Base-by-base conservation (phyloP, 2,797 vertebrate species). In the Miichthys miiuy region DNA sequence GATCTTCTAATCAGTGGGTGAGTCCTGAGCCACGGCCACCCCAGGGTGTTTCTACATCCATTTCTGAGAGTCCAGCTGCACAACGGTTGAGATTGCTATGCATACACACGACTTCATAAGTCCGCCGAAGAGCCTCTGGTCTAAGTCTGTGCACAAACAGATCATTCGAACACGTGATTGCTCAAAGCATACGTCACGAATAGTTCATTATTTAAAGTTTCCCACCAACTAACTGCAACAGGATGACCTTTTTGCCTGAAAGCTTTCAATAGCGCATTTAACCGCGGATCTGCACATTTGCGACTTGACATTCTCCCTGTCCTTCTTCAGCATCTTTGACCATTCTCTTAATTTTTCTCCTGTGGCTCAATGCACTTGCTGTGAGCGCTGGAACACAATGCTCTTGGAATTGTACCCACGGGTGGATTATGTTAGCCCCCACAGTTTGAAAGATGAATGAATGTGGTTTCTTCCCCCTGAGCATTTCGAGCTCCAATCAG, bases 391-490 rank as follows among this genome's bases (percentile, higher is more conserved):
- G 62, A 78, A 88, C 81, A 82, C 85, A 75, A 72, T 46, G 61
- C 87, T 80, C 46, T 79, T 11, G 41, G 61, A 86, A 82, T 65
- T 44, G 60, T 52, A 80, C 80, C 68, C 75, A 64, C 20, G 55
- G 81, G 81, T 82, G 83, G 81, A 87, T 89, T 84, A 79, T 41
- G 77, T 85, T 77, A 70, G 80, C 72, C 81, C 80, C 81, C 74
- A 65, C 83, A n/a, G 65, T 79, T 79, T 83, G 70, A 83, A 88
- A 89, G 87, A 92, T 87, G 74, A 75, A 88, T 85, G 80, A 78
- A 65, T 38, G 58, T 47, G 72, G 68, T 80, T 80, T 72, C 77
- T 21, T 73, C 51, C 78, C 75, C 55, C 14, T 71, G 75, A 68
- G 88, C 85, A 66, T 57, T 57, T 38, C 17, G 18, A 73, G 60